Conservation (phyloP, 2,797 vertebrate genomes). For the Glyptemys insculpta region DNA sequence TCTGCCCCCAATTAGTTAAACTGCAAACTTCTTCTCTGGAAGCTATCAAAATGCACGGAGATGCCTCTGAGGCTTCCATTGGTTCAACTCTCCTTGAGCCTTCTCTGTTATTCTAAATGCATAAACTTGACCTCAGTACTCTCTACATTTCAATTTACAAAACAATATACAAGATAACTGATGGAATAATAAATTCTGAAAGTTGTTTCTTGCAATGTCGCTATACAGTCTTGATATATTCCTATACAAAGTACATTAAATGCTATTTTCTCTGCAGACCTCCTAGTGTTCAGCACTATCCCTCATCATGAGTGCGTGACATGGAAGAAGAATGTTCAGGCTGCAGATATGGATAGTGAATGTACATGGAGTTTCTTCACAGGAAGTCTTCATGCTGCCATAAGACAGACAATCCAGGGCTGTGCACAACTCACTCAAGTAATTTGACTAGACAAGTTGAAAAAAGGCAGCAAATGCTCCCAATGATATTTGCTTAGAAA, state of each 20-base stretch:
- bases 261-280: constrained; percentile 14
- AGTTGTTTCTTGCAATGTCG: not conserved
- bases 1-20: not conserved
- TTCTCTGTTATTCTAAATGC: not conserved
- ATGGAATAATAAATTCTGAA: not conserved
- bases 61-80: not conserved
- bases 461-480: constrained; percentile 31
- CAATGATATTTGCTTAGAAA: not conserved
- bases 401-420: constrained; percentile 15
- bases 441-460: constrained; percentile 12
- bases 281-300: constrained; percentile 26
- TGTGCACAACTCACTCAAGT: constrained; percentile 35
- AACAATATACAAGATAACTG: not conserved
- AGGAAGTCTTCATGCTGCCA: constrained; percentile 36
- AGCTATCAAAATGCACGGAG: not conserved
- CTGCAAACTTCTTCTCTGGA: not conserved
- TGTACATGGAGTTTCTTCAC: constrained; percentile 1
- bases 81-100: not conserved
- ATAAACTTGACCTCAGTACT: not conserved
- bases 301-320: not conserved
- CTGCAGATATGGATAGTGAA: constrained; percentile 30
- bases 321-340: constrained; percentile 32
- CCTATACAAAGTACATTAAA: not conserved
- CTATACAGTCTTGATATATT: not conserved
- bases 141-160: not conserved